These are phyloP conservation scores for Leptodactylus fallax DNA, from an alignment of 2,797 vertebrate genomes.

Conservation along the genomic window DNA sequence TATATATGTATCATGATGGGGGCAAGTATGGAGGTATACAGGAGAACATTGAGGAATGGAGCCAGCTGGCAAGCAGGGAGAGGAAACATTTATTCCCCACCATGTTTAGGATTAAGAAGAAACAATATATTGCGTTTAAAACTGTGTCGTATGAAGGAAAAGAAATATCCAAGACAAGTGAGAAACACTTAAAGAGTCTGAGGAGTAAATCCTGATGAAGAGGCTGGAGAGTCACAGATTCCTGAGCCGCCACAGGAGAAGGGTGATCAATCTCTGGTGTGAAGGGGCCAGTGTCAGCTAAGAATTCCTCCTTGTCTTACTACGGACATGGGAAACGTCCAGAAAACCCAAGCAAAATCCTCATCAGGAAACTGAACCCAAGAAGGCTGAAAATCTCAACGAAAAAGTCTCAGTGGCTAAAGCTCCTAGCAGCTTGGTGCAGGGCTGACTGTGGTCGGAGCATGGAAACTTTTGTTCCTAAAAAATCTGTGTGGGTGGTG, in stretches of 20 bases:
- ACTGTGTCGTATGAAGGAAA: neutral
- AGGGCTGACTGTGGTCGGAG: neutral
- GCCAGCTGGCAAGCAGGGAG: neutral
- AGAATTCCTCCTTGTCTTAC: slow-evolving; percentile 76
- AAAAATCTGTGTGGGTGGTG: slow-evolving; percentile 85
- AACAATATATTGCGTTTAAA: no score
- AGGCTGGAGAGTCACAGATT: slow-evolving; percentile 65
- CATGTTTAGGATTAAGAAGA: neutral
- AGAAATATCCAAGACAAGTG: slow-evolving; percentile 32
- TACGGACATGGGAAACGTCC: slow-evolving; percentile 64
- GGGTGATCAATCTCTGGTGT: slow-evolving; percentile 91
- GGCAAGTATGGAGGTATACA: neutral
- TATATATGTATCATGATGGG: slow-evolving; percentile 12
- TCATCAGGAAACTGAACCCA: slow-evolving; percentile 53
- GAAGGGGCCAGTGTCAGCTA: slow-evolving; percentile 82
- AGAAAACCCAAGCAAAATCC: slow-evolving; percentile 54
- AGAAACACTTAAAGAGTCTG: slow-evolving; percentile 32
- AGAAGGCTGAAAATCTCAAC: neutral
- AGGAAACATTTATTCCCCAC: neutral
- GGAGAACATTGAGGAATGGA: neutral
- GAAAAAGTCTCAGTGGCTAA: neutral
- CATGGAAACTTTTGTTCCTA: slow-evolving; percentile 78
- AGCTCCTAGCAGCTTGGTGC: neutral
- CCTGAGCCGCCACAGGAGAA: slow-evolving; percentile 52
- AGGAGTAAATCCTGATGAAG: slow-evolving; percentile 38